Conservation (phyloP, 1,140 invertebrate genomes). For the Caenorhabditis tropicalis region DNA sequence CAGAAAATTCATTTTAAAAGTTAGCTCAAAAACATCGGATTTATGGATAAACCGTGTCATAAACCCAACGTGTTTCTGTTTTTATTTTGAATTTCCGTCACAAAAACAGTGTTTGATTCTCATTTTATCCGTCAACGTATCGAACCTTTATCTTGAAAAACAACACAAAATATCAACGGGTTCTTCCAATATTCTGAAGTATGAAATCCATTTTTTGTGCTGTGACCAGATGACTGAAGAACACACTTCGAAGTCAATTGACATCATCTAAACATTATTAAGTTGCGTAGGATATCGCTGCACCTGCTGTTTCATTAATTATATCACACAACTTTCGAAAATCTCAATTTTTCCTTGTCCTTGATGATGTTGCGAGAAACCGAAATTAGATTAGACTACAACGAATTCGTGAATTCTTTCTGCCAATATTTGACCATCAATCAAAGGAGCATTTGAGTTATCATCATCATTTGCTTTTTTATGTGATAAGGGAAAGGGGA, state of each 20-base stretch:
- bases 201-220: background rate
- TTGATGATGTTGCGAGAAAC: background rate
- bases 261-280: background rate
- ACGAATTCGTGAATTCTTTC: background rate
- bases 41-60: slow-evolving; percentile 3
- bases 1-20: background rate
- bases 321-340: background rate
- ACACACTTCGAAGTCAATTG: background rate
- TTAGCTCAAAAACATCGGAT: background rate
- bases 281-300: background rate
- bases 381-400: background rate
- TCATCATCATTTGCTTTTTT: background rate
- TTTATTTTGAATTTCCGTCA: background rate
- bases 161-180: background rate
- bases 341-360: background rate
- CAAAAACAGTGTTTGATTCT: background rate
- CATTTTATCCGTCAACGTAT: background rate
- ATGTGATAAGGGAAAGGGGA: slow-evolving; percentile 6
- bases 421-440: background rate
- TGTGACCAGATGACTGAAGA: background rate
- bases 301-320: background rate
- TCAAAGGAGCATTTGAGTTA: background rate
- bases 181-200: background rate
- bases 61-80: background rate
- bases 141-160: background rate